These are phyloP conservation scores for Cromileptes altivelis DNA, from an alignment of 2,113 vertebrate genomes.

Conservation along the genomic window DNA sequence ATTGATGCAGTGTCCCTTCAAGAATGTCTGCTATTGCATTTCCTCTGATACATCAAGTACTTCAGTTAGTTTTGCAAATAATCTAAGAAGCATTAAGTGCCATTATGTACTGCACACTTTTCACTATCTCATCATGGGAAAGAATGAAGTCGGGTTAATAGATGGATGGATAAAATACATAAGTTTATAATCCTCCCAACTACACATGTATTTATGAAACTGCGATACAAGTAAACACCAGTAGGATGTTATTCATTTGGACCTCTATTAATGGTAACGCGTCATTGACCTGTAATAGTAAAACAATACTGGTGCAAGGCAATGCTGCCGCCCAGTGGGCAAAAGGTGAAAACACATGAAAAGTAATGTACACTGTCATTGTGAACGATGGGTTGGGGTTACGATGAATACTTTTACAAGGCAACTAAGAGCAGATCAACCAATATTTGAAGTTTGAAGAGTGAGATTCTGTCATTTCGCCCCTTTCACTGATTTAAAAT, in stretches of 20 bases:
- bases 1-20: background rate
- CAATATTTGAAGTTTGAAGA: background rate
- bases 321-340: constrained; percentile 61
- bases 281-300: background rate
- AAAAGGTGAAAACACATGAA: constrained; percentile 13
- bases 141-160: background rate
- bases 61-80: background rate
- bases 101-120: background rate
- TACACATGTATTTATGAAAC: background rate
- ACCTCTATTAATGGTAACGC: background rate
- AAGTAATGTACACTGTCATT: background rate
- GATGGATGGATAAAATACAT: background rate
- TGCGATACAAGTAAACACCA: background rate
- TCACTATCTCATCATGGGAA: background rate
- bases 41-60: background rate
- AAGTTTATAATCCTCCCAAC: background rate
- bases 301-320: background rate
- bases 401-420: background rate
- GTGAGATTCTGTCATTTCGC: background rate
- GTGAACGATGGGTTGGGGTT: background rate
- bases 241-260: background rate
- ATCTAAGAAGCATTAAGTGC: background rate
- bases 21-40: background rate
- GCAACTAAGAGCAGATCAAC: background rate
- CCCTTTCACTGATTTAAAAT: background rate